Evolutionary conservation across 2,113 vertebrate genomes (phyloP).

Genomic region (Actenoides hombroni): DNA sequence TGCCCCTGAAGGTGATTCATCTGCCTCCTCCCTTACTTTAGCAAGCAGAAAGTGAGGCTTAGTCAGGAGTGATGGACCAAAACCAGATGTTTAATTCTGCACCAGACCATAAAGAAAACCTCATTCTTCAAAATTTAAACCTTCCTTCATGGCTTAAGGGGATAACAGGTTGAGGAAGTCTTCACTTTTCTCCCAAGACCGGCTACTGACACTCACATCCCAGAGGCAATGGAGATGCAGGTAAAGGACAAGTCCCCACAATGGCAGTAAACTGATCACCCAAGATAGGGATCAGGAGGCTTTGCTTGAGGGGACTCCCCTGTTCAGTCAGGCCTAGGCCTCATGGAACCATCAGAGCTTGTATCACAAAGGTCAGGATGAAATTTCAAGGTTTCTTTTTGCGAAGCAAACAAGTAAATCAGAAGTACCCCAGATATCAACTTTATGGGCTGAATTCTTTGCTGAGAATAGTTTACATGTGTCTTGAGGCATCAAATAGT

Average conservation of each 20-base stretch:
- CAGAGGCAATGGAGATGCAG: not conserved
- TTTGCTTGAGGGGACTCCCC: not conserved
- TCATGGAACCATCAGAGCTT: not conserved
- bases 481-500: not conserved
- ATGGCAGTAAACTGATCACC: not conserved
- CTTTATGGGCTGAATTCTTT: not conserved
- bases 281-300: not conserved
- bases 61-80: not conserved
- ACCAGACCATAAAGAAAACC: not conserved
- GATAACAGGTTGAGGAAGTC: not conserved
- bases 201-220: not conserved
- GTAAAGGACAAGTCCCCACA: not conserved
- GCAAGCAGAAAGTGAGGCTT: not conserved
- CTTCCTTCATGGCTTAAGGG: not conserved
- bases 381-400: not conserved
- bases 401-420: not conserved
- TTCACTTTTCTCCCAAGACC: not conserved
- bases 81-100: not conserved
- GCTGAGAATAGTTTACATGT: not conserved
- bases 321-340: not conserved
- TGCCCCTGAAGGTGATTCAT: not conserved
- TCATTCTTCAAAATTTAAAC: not conserved
- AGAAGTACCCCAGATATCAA: not conserved
- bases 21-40: not conserved
- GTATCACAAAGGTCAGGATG: not conserved